A percentile compares a stretch with the other conserved stretches of the same genome.
Conservation (phyloP, 2,888 invertebrate genomes). For the Carpatolechia fugitivella region DNA sequence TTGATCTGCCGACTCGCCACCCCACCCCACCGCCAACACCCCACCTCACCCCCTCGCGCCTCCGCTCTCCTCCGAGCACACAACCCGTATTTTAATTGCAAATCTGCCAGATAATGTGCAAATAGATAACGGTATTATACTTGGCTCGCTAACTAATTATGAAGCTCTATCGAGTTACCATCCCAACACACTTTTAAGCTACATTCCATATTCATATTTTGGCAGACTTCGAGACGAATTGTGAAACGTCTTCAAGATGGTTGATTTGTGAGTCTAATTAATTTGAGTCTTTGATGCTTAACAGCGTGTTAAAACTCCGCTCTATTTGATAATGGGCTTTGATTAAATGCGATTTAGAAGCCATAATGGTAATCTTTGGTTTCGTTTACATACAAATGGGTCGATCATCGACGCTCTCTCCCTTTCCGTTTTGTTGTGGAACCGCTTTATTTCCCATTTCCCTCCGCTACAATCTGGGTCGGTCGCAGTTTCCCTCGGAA, state of each 20-base stretch:
- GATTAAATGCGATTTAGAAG: slow-evolving; percentile 20
- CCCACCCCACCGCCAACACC: slow-evolving; percentile 22
- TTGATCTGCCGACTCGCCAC: slow-evolving; percentile 67
- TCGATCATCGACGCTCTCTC: slow-evolving; percentile 42
- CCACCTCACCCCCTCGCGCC: slow-evolving; percentile 38
- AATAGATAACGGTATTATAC: slow-evolving; percentile 78
- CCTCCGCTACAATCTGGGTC: slow-evolving; percentile 42
- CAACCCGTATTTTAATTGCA: slow-evolving; percentile 78
- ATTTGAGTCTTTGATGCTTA: not conserved
- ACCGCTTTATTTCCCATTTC: slow-evolving; percentile 50
- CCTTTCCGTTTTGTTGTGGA: slow-evolving; percentile 46
- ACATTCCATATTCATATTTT: slow-evolving; percentile 4
- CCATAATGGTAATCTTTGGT: slow-evolving; percentile 36
- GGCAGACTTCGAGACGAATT: not conserved
- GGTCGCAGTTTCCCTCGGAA: slow-evolving; percentile 36
- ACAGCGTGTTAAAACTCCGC: not conserved
- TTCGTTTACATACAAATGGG: slow-evolving; percentile 48
- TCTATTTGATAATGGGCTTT: not conserved
- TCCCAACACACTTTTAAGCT: slow-evolving; percentile 34
- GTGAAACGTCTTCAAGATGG: not conserved
- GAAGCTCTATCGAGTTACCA: slow-evolving; percentile 59
- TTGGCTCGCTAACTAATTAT: slow-evolving; percentile 72
- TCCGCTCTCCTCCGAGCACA: slow-evolving; percentile 39
- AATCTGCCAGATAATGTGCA: slow-evolving; percentile 79
- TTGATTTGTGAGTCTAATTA: not conserved